Conservation (phyloP, 64 coral and sea anemone species). For the Stichodactyla helianthus region DNA sequence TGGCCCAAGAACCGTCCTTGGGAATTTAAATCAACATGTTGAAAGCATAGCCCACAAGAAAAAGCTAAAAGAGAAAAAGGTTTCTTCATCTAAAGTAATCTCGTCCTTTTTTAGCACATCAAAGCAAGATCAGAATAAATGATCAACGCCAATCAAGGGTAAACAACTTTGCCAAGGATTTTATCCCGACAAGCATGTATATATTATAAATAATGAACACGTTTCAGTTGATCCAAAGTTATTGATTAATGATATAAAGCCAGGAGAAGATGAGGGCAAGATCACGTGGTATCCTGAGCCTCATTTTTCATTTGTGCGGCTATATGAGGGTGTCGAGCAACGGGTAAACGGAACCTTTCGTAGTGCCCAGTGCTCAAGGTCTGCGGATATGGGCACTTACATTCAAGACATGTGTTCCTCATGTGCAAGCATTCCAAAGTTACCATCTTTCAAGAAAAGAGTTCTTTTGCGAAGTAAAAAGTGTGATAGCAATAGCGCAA, state of each 20-base stretch:
- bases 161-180: not conserved
- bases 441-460: not conserved
- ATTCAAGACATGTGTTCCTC: not conserved
- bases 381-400: not conserved
- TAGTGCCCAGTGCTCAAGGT: not conserved
- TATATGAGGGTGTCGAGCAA: no score
- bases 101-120: not conserved
- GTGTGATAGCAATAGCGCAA: no score
- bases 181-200: not conserved
- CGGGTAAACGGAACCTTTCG: not conserved
- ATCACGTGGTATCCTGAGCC: conserved; percentile 19
- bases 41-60: not conserved
- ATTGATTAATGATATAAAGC: conserved; percentile 26
- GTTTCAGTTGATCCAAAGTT: conserved; percentile 22
- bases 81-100: not conserved
- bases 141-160: not conserved
- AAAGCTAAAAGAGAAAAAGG: no score
- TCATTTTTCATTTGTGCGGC: no score
- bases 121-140: not conserved
- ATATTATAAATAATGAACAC: not conserved
- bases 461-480: not conserved
- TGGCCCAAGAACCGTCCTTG: no score
- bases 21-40: no score
- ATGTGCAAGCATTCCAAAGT: not conserved
- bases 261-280: conserved; percentile 29